phyloP scores from a whole-genome alignment of 2,113 vertebrate species.

The Syngnathus floridae region DNA sequence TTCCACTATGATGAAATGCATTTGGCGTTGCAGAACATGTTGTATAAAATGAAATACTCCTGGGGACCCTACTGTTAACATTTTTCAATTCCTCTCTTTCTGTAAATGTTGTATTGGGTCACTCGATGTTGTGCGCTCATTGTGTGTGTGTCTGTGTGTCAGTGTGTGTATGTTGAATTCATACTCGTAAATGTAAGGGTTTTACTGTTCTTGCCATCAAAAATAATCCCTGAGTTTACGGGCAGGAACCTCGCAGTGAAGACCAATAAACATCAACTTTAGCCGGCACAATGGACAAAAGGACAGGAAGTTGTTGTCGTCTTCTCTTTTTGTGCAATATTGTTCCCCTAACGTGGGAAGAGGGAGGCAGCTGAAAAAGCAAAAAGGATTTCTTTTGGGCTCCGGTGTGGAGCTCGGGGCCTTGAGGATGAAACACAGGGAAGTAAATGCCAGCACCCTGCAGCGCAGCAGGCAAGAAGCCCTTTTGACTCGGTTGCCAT shows the following conservation, averaged over 20 bases:
- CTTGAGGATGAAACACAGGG: conserved; percentile 47
- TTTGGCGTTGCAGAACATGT: conserved; percentile 29
- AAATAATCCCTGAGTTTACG: conserved; percentile 18
- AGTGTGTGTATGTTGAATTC: background rate
- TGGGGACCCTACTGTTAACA: background rate
- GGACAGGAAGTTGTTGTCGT: conserved; percentile 50
- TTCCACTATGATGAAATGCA: conserved; percentile 29
- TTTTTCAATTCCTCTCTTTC: background rate
- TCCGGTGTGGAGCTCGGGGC: conserved; percentile 44
- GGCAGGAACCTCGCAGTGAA: conserved; percentile 34
- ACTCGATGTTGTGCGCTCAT: background rate
- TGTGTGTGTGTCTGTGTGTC: background rate
- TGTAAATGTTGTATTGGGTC: background rate
- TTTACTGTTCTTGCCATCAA: conserved; percentile 21
- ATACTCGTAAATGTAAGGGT: background rate
- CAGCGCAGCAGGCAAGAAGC: conserved; percentile 51
- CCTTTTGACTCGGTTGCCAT: conserved; percentile 67
- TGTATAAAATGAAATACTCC: conserved; percentile 7
- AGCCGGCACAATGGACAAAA: conserved; percentile 44
- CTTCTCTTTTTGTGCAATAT: conserved; percentile 42
- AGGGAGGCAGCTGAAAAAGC: conserved; percentile 63
- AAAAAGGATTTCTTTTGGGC: conserved; percentile 52
- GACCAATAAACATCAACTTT: conserved; percentile 56
- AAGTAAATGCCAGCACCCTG: conserved; percentile 68
- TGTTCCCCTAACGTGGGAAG: conserved; percentile 50